A percentile compares a stretch with the other conserved stretches of the same genome.
Conservation (phyloP, 2,113 vertebrate genomes). For the Furnarius figulus region DNA sequence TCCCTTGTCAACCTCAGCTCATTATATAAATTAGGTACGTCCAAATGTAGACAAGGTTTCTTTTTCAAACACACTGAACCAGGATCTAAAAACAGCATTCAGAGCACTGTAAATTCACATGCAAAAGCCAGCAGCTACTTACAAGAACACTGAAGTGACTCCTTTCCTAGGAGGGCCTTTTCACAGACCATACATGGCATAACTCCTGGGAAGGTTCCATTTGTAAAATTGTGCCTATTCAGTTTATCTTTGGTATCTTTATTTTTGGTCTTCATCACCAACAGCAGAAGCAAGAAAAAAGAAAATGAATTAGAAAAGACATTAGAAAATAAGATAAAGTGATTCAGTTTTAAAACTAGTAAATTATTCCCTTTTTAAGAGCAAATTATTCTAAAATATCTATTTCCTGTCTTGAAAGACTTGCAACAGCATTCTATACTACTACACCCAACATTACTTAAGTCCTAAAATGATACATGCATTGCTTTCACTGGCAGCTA, state of each 20-base stretch:
- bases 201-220: constrained; percentile 81
- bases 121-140: constrained; percentile 62
- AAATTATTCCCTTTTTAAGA: not conserved
- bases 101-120: not conserved
- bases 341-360: not conserved
- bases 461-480: not conserved
- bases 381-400: not conserved
- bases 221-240: constrained; percentile 83
- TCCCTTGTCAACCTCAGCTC: not conserved
- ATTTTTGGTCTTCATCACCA: constrained; percentile 83
- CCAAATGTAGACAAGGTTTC: not conserved
- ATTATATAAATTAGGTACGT: not conserved
- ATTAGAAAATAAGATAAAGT: not conserved
- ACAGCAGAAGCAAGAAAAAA: not conserved
- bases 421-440: not conserved
- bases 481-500: not conserved
- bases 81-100: not conserved
- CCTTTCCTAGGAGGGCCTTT: constrained; percentile 85
- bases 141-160: constrained; percentile 89
- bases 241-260: constrained; percentile 87
- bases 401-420: not conserved
- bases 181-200: constrained; percentile 86
- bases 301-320: not conserved
- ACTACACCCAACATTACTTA: not conserved
- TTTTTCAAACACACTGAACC: not conserved